phyloP scores from a whole-genome alignment of 2,888 invertebrate genomes.

The Loripinus fragilis region DNA sequence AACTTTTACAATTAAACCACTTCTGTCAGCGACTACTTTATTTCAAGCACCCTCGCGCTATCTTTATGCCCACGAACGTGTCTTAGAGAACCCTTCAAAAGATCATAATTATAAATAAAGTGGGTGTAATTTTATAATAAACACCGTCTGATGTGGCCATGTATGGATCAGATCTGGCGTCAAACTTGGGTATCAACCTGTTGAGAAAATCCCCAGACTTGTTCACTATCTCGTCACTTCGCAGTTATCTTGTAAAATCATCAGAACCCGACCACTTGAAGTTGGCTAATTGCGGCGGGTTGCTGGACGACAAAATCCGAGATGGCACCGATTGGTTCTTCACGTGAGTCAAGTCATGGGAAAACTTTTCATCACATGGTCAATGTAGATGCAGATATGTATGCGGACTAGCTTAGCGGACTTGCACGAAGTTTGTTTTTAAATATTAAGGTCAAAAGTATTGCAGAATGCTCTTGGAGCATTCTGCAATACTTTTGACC shows the following conservation, averaged over 20 bases:
- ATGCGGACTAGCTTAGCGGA: too few species aligned
- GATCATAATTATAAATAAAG: conserved; percentile 21
- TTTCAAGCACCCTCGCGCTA: background rate
- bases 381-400: too few species aligned
- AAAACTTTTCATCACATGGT: too few species aligned
- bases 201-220: conserved; percentile 14
- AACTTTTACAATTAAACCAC: conserved; percentile 8
- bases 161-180: conserved; percentile 10
- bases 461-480: too few species aligned
- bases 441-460: too few species aligned
- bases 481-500: too few species aligned
- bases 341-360: too few species aligned
- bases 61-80: conserved; percentile 17
- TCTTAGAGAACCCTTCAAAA: conserved; percentile 10
- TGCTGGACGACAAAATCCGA: background rate
- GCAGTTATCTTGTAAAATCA: conserved; percentile 18
- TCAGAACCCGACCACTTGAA: conserved; percentile 5
- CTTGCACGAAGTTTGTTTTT: too few species aligned
- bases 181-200: conserved; percentile 10
- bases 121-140: conserved; percentile 21
- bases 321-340: conserved; percentile 1
- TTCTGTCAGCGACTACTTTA: background rate
- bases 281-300: background rate
- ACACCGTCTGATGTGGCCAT: conserved; percentile 16
- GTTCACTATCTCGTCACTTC: conserved; percentile 11